Evolutionary conservation across 2,113 vertebrate species (phyloP).

Genomic region (Mormyrus iriodes): DNA sequence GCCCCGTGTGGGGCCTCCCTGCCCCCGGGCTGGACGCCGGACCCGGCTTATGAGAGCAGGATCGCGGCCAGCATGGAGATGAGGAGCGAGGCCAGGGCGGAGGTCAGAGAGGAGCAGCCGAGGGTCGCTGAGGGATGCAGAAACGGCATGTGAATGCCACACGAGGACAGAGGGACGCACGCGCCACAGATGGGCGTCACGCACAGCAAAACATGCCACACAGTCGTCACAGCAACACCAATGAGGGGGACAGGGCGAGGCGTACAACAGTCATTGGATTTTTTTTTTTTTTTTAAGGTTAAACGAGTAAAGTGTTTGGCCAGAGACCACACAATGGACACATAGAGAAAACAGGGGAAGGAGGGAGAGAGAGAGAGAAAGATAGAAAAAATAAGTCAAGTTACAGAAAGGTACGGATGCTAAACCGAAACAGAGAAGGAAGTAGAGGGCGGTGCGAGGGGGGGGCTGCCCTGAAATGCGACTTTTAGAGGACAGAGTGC

Average conservation of each 20-base stretch:
- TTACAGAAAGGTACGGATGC: constrained; percentile 68
- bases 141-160: constrained; percentile 51
- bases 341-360: constrained; percentile 44
- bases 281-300: neutral
- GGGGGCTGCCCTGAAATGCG: constrained; percentile 40
- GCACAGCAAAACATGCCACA: neutral
- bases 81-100: constrained; percentile 79
- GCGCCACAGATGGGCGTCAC: neutral
- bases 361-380: constrained; percentile 58
- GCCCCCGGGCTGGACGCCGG: constrained; percentile 31
- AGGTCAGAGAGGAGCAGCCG: constrained; percentile 77
- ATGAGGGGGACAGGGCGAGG: neutral
- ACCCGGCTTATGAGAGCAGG: constrained; percentile 74
- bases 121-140: constrained; percentile 68
- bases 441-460: constrained; percentile 51
- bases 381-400: constrained; percentile 77
- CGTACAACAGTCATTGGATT: neutral
- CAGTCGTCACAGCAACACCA: neutral
- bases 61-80: constrained; percentile 74
- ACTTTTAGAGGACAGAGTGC: constrained; percentile 29
- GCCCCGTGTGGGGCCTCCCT: constrained; percentile 38
- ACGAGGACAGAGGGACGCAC: constrained; percentile 32
- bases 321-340: constrained; percentile 23
- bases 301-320: neutral
- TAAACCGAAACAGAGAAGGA: constrained; percentile 55